Percentiles rank a stretch among this genome's conserved stretches.
Evolutionary conservation across 1,140 invertebrate genomes (phyloP).

Genomic region (Sitophilus oryzae): DNA sequence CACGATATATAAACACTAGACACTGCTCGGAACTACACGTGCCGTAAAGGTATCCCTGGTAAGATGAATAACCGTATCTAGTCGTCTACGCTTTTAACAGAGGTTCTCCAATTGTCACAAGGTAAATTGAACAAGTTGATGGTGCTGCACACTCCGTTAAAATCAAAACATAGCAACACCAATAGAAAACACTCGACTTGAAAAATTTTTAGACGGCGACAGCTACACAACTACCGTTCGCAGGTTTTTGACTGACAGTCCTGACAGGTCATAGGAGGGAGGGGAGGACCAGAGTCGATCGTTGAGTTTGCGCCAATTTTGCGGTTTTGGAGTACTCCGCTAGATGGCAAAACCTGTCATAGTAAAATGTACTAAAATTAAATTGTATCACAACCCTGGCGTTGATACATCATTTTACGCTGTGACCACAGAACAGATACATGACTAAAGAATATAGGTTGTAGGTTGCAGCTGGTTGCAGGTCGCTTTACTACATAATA

Average conservation of each 20-base stretch:
- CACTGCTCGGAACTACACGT: conserved; percentile 17
- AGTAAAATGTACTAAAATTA: no score
- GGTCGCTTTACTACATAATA: no score
- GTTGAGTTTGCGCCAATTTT: conserved; percentile 3
- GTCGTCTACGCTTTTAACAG: no score
- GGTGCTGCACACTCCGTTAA: conserved; percentile 11
- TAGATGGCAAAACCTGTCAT: conserved; percentile 1
- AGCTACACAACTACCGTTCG: background rate
- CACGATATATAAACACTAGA: conserved; percentile 2
- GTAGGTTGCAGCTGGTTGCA: no score
- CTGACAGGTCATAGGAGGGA: no score
- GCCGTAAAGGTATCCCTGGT: conserved; percentile 14
- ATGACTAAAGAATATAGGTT: no score
- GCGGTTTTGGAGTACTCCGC: background rate
- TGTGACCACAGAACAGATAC: no score
- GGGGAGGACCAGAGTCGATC: background rate
- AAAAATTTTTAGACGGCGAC: background rate
- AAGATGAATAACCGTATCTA: conserved; percentile 2
- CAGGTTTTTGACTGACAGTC: background rate
- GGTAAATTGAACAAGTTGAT: conserved; percentile 4
- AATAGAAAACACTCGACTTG: conserved; percentile 9
- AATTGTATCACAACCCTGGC: no score
- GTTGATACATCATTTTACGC: no score
- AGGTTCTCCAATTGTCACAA: conserved; percentile 1
- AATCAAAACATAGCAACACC: conserved; percentile 10